Evolutionary conservation across 2,797 vertebrate genomes (phyloP).

Genomic region (Mormyrus proboscirostris): DNA sequence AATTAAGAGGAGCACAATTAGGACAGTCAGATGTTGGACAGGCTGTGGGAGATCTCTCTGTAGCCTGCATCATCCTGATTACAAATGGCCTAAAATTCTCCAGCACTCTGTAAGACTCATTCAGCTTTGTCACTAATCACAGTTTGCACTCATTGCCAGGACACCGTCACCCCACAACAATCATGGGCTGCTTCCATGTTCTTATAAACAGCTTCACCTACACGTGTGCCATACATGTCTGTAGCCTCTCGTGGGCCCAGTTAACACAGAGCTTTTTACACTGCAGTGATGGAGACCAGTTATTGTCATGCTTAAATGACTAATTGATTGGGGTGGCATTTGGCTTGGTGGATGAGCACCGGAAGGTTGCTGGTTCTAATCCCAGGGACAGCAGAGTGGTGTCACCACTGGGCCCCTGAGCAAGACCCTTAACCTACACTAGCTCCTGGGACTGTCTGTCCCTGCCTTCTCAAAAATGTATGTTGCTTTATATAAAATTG

Average conservation of each 20-base stretch:
- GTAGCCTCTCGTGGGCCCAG: neutral
- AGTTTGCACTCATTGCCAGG: neutral
- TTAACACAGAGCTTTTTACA: neutral
- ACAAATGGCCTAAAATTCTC: neutral
- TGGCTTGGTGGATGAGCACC: neutral
- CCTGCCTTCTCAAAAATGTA: neutral
- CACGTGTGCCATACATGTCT: neutral
- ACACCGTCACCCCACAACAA: neutral
- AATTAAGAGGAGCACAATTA: neutral
- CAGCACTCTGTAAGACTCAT: neutral
- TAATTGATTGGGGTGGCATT: neutral
- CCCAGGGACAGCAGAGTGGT: neutral
- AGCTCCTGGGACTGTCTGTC: neutral
- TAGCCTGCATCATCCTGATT: neutral
- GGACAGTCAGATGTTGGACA: neutral
- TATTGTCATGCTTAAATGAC: neutral
- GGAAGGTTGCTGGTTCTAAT: neutral
- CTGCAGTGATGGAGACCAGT: neutral
- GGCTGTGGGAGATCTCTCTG: neutral
- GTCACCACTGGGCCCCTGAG: neutral
- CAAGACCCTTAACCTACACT: neutral
- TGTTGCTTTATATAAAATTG: neutral
- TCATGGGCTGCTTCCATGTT: neutral
- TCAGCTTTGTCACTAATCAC: neutral
- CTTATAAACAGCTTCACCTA: neutral